Conservation (phyloP, 1,140 invertebrate species). For the Drosophila albomicans region DNA sequence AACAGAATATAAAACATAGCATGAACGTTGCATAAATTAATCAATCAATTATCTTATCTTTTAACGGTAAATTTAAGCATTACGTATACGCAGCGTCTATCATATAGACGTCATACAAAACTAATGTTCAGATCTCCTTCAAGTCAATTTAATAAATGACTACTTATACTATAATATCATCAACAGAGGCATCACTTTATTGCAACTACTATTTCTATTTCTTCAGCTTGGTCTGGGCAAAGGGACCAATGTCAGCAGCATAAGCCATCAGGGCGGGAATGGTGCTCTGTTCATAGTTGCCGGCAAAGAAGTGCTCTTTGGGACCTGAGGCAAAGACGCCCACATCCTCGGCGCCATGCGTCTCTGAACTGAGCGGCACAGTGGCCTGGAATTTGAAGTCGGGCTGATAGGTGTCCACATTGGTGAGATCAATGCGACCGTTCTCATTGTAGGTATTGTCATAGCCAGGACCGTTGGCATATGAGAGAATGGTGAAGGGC, state of each 20-base stretch:
- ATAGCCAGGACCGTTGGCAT: conserved; percentile 90
- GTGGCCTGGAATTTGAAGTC: conserved; percentile 85
- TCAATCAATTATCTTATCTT: not conserved
- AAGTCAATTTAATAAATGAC: not conserved
- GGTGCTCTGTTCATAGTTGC: conserved; percentile 88
- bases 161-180: conserved; percentile 19
- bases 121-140: not conserved
- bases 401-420: conserved; percentile 50
- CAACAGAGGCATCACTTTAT: conserved; percentile 28
- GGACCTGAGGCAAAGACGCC: conserved; percentile 88
- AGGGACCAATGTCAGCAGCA: conserved; percentile 85
- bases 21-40: not conserved
- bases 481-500: conserved; percentile 90
- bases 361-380: conserved; percentile 87
- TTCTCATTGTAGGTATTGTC: conserved; percentile 58
- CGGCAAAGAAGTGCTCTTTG: conserved; percentile 88
- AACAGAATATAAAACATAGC: not conserved
- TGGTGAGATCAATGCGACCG: conserved; percentile 63
- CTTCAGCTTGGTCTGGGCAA: conserved; percentile 54
- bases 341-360: conserved; percentile 90
- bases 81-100: not conserved
- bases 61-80: not conserved
- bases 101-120: not conserved
- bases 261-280: conserved; percentile 88
- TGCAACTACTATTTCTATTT: conserved; percentile 24